Percentiles rank a stretch among this genome's conserved stretches.
Evolutionary conservation across 2,888 invertebrate species (phyloP).

Genomic region (Orthosia cruda): DNA sequence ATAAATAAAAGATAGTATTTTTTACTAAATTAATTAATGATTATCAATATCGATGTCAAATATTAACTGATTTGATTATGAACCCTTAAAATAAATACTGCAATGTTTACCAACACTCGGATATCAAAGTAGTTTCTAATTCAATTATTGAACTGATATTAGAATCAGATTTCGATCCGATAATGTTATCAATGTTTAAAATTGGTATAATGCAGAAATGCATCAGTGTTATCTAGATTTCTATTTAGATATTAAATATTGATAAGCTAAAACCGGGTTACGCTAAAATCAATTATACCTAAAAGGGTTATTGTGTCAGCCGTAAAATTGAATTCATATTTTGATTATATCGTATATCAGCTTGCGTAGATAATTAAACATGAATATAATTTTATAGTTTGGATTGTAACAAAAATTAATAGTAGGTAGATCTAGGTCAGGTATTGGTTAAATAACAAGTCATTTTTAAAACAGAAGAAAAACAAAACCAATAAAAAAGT

Average conservation of each 20-base stretch:
- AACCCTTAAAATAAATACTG: conserved; percentile 29
- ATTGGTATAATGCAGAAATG: conserved; percentile 35
- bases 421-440: too few species aligned
- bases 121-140: conserved; percentile 12
- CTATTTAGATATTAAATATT: conserved; percentile 17
- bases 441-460: too few species aligned
- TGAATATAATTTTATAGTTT: not conserved
- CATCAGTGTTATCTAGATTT: conserved; percentile 44
- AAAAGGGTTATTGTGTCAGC: conserved; percentile 59
- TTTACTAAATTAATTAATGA: conserved; percentile 6
- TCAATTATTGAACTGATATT: conserved; percentile 45
- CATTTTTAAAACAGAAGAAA: too few species aligned
- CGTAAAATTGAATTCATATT: conserved; percentile 21
- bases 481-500: too few species aligned
- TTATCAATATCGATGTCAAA: not conserved
- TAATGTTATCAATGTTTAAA: conserved; percentile 36
- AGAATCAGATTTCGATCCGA: conserved; percentile 29
- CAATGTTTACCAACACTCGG: conserved; percentile 12
- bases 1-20: not conserved
- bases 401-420: too few species aligned
- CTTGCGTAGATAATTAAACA: conserved; percentile 1
- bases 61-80: conserved; percentile 5
- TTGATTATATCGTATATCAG: not conserved
- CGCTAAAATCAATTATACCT: conserved; percentile 42
- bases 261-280: conserved; percentile 48